Evolutionary conservation across 2,113 vertebrate species (phyloP).

Genomic region (Cyrtonyx montezumae): DNA sequence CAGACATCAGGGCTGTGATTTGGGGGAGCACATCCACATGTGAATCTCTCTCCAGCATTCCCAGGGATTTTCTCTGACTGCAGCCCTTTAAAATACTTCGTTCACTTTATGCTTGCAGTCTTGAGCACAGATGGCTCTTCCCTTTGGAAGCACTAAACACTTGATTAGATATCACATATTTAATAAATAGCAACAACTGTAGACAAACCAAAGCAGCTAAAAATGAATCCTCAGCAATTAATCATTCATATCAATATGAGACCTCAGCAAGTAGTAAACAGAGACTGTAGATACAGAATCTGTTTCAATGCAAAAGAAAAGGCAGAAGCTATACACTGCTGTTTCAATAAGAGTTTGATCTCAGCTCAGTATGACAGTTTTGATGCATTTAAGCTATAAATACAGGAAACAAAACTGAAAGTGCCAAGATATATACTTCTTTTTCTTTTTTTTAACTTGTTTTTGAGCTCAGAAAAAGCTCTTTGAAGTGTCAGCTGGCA

Average conservation of each 20-base stretch:
- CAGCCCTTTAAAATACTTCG: neutral
- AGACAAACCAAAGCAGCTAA: constrained; percentile 41
- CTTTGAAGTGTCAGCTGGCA: neutral
- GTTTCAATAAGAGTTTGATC: neutral
- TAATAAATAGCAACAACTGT: constrained; percentile 51
- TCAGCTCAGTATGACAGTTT: neutral
- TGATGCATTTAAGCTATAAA: neutral
- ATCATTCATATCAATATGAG: neutral
- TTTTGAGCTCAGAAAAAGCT: neutral
- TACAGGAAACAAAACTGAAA: neutral
- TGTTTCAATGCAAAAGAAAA: neutral
- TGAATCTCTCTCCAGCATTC: neutral
- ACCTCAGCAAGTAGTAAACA: neutral
- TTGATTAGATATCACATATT: constrained; percentile 44
- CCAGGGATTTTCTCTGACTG: neutral
- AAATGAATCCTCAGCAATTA: constrained; percentile 34
- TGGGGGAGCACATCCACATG: neutral
- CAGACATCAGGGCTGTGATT: neutral
- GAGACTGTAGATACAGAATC: neutral
- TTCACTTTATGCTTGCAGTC: neutral
- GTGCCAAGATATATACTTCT: neutral
- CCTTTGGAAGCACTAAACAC: constrained; percentile 20
- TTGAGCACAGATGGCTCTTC: constrained; percentile 35
- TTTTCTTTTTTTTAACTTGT: neutral
- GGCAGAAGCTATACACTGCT: neutral